Evolutionary conservation across 2,797 vertebrate species (phyloP).

Genomic region (Pempheris klunzingeri): DNA sequence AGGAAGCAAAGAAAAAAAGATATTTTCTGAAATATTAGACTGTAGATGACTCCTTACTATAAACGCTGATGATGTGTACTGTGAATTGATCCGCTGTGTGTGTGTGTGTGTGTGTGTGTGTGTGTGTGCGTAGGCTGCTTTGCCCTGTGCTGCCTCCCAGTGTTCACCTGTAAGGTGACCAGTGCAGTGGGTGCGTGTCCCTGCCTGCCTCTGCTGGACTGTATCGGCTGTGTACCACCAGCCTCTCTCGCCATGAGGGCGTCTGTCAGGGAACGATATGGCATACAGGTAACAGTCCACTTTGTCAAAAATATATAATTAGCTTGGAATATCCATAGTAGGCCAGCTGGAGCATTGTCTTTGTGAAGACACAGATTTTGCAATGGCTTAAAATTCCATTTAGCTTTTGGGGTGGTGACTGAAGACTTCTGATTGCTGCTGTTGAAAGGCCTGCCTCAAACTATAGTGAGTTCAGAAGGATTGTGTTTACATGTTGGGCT

Average conservation of each 20-base stretch:
- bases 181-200: constrained; percentile 73
- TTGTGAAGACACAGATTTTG: no score
- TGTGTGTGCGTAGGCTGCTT: constrained; percentile 76
- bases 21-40: background rate
- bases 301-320: background rate
- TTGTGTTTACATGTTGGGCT: no score
- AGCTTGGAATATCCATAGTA: background rate
- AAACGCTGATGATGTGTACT: background rate
- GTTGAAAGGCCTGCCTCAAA: no score
- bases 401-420: background rate
- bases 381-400: background rate
- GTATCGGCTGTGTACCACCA: constrained; percentile 78
- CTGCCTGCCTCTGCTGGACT: constrained; percentile 82
- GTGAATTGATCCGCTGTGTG: background rate
- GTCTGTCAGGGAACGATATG: constrained; percentile 77
- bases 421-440: no score
- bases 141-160: constrained; percentile 84
- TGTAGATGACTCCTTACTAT: background rate
- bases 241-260: constrained; percentile 82
- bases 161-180: constrained; percentile 84
- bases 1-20: background rate
- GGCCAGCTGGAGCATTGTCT: no score
- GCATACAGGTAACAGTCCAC: constrained; percentile 73
- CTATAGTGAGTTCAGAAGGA: no score
- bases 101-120: constrained; percentile 29